These are phyloP conservation scores for Schizopygopsis malacanthus DNA, from an alignment of 2,797 vertebrate genomes.

Conservation along the genomic window DNA sequence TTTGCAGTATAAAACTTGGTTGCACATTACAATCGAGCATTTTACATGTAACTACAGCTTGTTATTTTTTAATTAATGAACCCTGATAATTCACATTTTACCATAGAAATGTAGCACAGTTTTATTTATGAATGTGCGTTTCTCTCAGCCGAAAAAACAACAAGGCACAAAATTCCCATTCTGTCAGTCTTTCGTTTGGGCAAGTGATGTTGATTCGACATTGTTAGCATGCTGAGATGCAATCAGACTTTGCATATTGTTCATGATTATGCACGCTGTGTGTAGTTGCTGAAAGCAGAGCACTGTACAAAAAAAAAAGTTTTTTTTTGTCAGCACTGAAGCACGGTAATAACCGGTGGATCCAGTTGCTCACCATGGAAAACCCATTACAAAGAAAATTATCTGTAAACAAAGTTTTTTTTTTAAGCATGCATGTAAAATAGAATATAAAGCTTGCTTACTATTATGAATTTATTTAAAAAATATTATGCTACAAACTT, in stretches of 20 bases:
- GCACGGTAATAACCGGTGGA: background rate
- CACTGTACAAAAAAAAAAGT: conserved; percentile 17
- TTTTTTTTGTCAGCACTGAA: conserved; percentile 21
- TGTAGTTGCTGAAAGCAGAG: conserved; percentile 25
- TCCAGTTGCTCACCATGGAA: background rate
- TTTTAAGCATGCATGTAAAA: background rate
- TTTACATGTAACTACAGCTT: background rate
- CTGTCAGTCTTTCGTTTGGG: conserved; percentile 32
- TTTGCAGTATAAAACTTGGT: background rate
- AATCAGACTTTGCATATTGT: conserved; percentile 46
- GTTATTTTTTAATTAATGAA: conserved; percentile 27
- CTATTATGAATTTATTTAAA: background rate
- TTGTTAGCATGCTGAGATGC: conserved; percentile 43
- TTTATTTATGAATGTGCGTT: conserved; percentile 15
- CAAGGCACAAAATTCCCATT: conserved; percentile 14
- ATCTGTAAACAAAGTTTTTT: background rate
- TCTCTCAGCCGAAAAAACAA: background rate
- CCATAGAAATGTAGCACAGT: conserved; percentile 16
- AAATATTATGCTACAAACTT: background rate
- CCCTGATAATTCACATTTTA: background rate
- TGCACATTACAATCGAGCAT: background rate
- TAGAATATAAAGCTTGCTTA: background rate
- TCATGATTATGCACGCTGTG: conserved; percentile 42
- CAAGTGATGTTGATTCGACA: conserved; percentile 34
- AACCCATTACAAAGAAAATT: background rate